Conservation (phyloP, 2,888 invertebrate species). For the Julus scanicus region DNA sequence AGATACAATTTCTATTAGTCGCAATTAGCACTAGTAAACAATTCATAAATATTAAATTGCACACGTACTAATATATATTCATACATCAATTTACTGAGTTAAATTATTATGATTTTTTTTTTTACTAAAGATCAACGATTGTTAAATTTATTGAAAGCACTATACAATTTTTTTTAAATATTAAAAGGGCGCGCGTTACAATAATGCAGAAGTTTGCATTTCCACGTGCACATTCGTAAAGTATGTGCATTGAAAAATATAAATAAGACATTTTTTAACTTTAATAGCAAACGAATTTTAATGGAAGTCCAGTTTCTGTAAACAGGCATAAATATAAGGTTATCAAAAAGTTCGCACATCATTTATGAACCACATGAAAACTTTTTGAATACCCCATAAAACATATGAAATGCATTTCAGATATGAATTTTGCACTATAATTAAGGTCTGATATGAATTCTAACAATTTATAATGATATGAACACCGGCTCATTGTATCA, state of each 20-base stretch:
- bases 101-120: background rate
- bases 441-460: background rate
- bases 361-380: background rate
- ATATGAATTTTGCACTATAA: background rate
- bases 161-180: background rate
- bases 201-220: background rate
- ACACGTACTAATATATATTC: constrained; percentile 3
- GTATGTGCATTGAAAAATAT: background rate
- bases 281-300: background rate
- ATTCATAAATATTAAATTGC: background rate
- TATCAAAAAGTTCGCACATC: background rate
- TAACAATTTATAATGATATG: background rate
- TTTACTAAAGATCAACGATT: background rate
- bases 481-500: background rate
- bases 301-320: constrained; percentile 24
- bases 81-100: background rate
- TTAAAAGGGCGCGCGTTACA: background rate
- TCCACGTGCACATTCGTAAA: background rate
- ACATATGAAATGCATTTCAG: background rate
- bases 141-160: background rate
- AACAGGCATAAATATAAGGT: background rate
- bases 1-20: background rate
- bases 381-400: background rate
- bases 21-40: background rate
- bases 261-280: background rate